A percentile compares a stretch with the other conserved stretches of the same genome.
phyloP scores from a whole-genome alignment of 1,140 invertebrate species.

The Diabrotica virgifera region DNA sequence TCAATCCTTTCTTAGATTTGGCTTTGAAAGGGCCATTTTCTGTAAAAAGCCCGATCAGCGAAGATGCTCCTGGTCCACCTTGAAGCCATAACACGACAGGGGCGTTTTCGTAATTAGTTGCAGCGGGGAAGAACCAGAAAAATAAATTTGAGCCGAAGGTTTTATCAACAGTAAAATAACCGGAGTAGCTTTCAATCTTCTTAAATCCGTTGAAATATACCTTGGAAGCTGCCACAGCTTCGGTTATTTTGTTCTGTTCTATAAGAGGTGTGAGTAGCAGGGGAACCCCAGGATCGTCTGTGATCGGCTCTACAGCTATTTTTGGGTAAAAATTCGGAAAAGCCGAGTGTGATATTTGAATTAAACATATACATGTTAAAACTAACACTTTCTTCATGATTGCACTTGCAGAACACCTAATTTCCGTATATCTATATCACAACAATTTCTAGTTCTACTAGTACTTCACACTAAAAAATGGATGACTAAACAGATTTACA shows the following conservation, averaged over 20 bases:
- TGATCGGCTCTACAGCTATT: conserved; percentile 27
- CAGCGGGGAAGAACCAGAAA: conserved; percentile 76
- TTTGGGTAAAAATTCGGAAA: conserved; percentile 39
- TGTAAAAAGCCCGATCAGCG: conserved; percentile 68
- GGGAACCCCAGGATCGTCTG: conserved; percentile 51
- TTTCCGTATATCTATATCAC: not conserved
- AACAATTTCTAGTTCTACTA: no score
- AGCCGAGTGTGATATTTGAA: conserved; percentile 1
- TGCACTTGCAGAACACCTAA: not conserved
- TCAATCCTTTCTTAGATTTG: conserved; percentile 48
- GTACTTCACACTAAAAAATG: no score
- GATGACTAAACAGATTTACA: no score
- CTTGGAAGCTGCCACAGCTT: conserved; percentile 39
- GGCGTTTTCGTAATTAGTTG: conserved; percentile 49
- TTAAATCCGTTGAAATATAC: conserved; percentile 39
- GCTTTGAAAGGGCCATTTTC: conserved; percentile 64
- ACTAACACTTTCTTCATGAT: not conserved
- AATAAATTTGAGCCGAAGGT: conserved; percentile 66
- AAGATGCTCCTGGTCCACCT: conserved; percentile 70
- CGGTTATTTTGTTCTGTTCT: conserved; percentile 51
- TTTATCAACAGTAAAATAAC: conserved; percentile 70
- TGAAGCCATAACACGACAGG: conserved; percentile 75
- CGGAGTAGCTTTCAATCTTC: conserved; percentile 50
- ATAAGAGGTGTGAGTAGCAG: conserved; percentile 55
- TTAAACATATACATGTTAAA: not conserved